Conservation (phyloP, 1,140 invertebrate genomes). For the Frieseomelitta varia region DNA sequence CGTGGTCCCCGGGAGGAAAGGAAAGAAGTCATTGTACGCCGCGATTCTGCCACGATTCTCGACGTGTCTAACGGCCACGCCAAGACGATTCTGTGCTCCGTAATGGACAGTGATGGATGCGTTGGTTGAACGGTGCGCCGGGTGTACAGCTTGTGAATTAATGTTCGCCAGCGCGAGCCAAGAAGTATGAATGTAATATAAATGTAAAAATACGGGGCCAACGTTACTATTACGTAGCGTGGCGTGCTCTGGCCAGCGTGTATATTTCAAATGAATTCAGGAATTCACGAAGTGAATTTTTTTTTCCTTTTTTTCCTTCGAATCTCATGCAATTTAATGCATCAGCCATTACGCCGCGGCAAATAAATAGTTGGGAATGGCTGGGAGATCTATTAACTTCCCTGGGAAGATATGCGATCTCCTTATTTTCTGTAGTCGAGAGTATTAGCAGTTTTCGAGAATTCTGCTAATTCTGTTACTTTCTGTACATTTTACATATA, state of each 20-base stretch:
- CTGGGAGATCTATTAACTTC: too few relatives aligned
- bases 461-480: too few relatives aligned
- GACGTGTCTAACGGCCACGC: background rate
- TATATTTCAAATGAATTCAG: constrained; percentile 20
- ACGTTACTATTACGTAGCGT: background rate
- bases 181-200: constrained; percentile 34
- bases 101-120: constrained; percentile 45
- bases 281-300: background rate
- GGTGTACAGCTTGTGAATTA: constrained; percentile 23
- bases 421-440: too few relatives aligned
- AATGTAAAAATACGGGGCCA: constrained; percentile 13
- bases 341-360: background rate
- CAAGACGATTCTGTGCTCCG: constrained; percentile 4
- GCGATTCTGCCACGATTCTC: constrained; percentile 43
- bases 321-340: background rate
- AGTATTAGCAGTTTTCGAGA: too few relatives aligned
- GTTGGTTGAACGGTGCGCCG: constrained; percentile 23
- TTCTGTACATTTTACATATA: too few relatives aligned
- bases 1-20: background rate
- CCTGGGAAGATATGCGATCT: too few relatives aligned
- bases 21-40: constrained; percentile 20
- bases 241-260: background rate
- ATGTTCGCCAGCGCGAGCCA: background rate
- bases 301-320: too few relatives aligned
- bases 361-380: too few relatives aligned